Conservation (phyloP, 2,888 invertebrate species). For the Mechanitis messenoides region DNA sequence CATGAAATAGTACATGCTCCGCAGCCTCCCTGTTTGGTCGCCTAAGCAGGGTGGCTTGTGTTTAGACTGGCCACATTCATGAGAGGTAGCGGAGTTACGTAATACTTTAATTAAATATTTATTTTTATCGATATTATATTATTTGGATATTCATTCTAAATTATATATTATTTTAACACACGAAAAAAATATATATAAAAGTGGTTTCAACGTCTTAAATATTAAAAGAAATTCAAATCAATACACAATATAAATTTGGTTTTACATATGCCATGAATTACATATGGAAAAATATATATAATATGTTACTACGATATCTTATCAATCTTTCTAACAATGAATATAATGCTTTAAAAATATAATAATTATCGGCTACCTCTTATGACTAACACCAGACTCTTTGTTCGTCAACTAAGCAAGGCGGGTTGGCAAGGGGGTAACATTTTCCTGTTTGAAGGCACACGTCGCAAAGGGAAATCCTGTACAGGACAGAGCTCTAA, state of each 20-base stretch:
- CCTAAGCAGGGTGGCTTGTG: conserved; percentile 69
- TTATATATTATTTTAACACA: too few relatives aligned
- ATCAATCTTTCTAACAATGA: too few relatives aligned
- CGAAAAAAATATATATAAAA: too few relatives aligned
- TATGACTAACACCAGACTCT: conserved; percentile 30
- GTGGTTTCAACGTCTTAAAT: too few relatives aligned
- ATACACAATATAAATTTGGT: too few relatives aligned
- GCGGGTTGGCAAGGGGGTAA: conserved; percentile 53
- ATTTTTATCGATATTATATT: neutral
- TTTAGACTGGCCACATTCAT: conserved; percentile 45
- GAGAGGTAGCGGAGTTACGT: conserved; percentile 24
- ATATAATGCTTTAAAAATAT: too few relatives aligned
- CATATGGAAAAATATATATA: too few relatives aligned
- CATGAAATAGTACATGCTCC: conserved; percentile 61
- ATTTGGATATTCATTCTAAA: neutral
- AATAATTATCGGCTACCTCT: conserved; percentile 30
- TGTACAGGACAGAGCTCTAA: conserved; percentile 73
- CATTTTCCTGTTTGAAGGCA: conserved; percentile 74
- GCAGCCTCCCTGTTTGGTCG: conserved; percentile 66
- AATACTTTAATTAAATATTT: conserved; percentile 3
- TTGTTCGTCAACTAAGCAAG: conserved; percentile 67
- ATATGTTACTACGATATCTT: too few relatives aligned
- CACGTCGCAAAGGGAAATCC: conserved; percentile 74
- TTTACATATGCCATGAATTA: too few relatives aligned
- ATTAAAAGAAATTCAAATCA: too few relatives aligned